phyloP scores from a whole-genome alignment of 1,140 invertebrate genomes.

The Whitmania pigra region DNA sequence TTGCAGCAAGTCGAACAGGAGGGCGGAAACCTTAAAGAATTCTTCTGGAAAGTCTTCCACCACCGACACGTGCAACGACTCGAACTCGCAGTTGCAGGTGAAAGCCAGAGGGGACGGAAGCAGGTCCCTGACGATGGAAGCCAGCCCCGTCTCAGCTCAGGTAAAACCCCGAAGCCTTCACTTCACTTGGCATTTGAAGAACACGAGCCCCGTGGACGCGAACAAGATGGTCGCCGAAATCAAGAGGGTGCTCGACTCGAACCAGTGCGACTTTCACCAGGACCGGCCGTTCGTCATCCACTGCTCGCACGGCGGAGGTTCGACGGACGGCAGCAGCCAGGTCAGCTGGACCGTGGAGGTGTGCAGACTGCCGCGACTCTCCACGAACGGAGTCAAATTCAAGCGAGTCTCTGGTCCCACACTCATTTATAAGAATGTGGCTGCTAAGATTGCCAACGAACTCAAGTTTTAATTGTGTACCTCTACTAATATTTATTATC shows the following conservation, averaged over 20 bases:
- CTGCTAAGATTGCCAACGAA: slow-evolving; percentile 7
- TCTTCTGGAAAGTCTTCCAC: background rate
- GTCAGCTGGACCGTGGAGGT: slow-evolving; percentile 10
- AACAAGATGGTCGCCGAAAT: background rate
- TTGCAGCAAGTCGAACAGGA: background rate
- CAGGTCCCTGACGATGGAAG: background rate
- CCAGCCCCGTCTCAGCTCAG: background rate
- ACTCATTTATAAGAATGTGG: slow-evolving; percentile 3
- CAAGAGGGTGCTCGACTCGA: slow-evolving; percentile 4
- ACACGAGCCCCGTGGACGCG: background rate
- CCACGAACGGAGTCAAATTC: background rate
- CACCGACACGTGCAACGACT: background rate
- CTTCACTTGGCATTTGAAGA: slow-evolving; percentile 17
- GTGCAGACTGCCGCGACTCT: slow-evolving; percentile 7
- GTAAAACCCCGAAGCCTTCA: slow-evolving; percentile 8
- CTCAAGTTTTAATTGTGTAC: background rate
- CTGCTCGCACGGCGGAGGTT: slow-evolving; percentile 9
- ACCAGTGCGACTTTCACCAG: slow-evolving; percentile 16
- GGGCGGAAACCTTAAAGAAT: background rate
- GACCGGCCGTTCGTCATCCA: background rate
- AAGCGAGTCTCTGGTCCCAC: background rate
- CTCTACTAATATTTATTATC: too few species aligned
- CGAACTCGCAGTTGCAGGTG: background rate
- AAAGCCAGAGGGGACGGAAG: background rate
- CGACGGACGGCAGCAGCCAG: background rate